Base-by-base conservation (phyloP, 2,888 invertebrate species). In the Eupithecia tripunctaria region DNA sequence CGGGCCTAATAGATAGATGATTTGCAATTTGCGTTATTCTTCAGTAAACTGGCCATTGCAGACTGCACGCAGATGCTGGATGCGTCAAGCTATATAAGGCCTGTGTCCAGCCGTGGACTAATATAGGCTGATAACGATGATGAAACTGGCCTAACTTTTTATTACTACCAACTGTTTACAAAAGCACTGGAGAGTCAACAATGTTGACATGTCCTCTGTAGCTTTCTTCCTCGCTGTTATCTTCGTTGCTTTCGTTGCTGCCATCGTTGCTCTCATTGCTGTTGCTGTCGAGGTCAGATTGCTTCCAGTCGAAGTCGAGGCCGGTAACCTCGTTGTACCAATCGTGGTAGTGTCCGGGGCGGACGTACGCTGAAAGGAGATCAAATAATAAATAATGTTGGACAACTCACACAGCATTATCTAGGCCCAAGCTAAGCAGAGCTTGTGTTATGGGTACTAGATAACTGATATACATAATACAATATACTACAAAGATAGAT, bases 321-420 rank as follows among this genome's bases (percentile, higher is more conserved):
- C 90, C 90, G 14, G 93, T 92, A 14, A 91, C 85, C n/a, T 89
- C 85, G 0, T 6, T 1, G 83, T 73, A 87, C 93, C 93, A 93
- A 69, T 84, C 86, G 80, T 93, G 93, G 88, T 92, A 93, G 79
- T 90, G 86, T 0, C 91, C 93, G 0, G 93, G 93, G 0, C 93
- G 89, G 38, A 92, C 90, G 84, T 86, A 92, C 21, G 87, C 93
- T 93, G 84, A 2, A 41, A 41, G 15, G 15, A 41, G 41, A 15
- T 41, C n/a, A n/a, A n/a, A n/a, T n/a, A n/a, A n/a, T n/a, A n/a
- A n/a, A n/a, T n/a, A n/a, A n/a, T n/a, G n/a, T n/a, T n/a, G n/a
- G n/a, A n/a, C n/a, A n/a, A n/a, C n/a, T n/a, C n/a, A n/a, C n/a
- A n/a, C n/a, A n/a, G n/a, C n/a, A n/a, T n/a, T n/a, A n/a, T n/a